phyloP scores from a whole-genome alignment of 30 jellyfish, hydroid and myxozoan species.

The Hydra vulgaris region DNA sequence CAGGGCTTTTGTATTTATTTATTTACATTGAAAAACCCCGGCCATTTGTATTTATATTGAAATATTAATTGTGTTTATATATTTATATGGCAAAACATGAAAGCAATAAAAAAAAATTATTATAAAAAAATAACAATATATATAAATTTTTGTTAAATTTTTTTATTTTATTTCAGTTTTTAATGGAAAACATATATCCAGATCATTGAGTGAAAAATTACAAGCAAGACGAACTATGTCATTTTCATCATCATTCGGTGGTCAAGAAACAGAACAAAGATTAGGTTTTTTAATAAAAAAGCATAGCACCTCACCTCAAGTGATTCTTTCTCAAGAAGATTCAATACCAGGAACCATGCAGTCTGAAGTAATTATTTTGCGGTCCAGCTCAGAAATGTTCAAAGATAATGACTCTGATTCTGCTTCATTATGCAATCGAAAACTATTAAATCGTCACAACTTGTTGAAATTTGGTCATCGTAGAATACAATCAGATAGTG shows the following conservation, averaged over 20 bases:
- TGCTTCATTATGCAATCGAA: neutral
- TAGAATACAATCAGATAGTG: slow-evolving; percentile 22
- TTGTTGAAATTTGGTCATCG: slow-evolving; percentile 10
- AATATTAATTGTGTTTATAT: too few relatives aligned
- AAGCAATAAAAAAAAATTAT: too few relatives aligned
- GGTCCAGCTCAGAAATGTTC: neutral
- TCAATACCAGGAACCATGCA: slow-evolving; percentile 17
- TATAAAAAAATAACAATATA: too few relatives aligned
- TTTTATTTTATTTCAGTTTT: neutral
- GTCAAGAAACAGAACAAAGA: neutral
- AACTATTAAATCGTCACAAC: neutral
- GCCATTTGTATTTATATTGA: too few relatives aligned
- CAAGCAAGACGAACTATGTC: neutral
- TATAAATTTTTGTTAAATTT: neutral
- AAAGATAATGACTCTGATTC: neutral
- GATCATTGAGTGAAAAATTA: neutral
- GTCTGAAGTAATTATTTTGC: slow-evolving; percentile 25
- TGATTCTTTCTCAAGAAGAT: slow-evolving; percentile 28
- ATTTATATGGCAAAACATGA: too few relatives aligned
- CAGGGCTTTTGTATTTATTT: too few relatives aligned
- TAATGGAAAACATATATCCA: neutral
- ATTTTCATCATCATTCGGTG: neutral
- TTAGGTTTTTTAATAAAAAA: neutral
- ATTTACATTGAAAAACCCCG: too few relatives aligned
- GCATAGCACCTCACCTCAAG: slow-evolving; percentile 10